Conservation (phyloP, 30 jellyfish, hydroid and myxozoan genomes). For the Aurelia aurita region DNA sequence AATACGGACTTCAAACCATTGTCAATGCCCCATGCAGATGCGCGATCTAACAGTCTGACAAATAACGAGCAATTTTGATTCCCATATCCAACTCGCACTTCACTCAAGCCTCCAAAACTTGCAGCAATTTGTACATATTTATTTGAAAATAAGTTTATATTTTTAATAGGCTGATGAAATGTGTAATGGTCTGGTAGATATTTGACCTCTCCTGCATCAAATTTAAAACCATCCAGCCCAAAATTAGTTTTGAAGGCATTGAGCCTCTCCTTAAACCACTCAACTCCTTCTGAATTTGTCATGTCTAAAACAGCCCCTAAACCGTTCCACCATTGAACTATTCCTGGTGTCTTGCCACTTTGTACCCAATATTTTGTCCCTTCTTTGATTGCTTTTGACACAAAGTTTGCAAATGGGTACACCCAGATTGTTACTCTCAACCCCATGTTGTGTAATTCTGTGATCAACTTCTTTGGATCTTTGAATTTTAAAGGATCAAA, state of each 20-base stretch:
- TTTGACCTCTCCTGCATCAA: conserved; percentile 96
- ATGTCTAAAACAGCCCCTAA: conserved; percentile 83
- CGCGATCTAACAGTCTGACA: conserved; percentile 85
- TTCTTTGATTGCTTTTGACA: conserved; percentile 59
- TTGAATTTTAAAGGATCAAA: conserved; percentile 83
- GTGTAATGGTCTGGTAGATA: conserved; percentile 75
- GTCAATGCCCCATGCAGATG: conserved; percentile 84
- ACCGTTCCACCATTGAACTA: conserved; percentile 96
- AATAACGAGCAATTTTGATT: conserved; percentile 74
- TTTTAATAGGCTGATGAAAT: conserved; percentile 33
- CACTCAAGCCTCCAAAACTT: conserved; percentile 75
- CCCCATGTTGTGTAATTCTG: conserved; percentile 41
- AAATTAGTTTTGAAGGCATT: conserved; percentile 47
- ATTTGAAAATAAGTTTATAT: conserved; percentile 72
- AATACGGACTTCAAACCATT: conserved; percentile 93
- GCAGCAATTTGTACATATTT: conserved; percentile 81
- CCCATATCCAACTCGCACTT: conserved; percentile 86
- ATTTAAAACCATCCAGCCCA: conserved; percentile 84
- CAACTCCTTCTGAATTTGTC: conserved; percentile 70
- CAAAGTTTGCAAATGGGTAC: conserved; percentile 85
- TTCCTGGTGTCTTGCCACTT: conserved; percentile 77
- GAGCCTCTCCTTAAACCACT: conserved; percentile 72
- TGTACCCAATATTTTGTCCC: conserved; percentile 73
- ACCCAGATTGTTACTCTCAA: conserved; percentile 88
- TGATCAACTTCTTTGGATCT: conserved; percentile 52